These are phyloP conservation scores for Ostrea denselamellosa DNA, from an alignment of 1,140 invertebrate genomes.

Conservation along the genomic window DNA sequence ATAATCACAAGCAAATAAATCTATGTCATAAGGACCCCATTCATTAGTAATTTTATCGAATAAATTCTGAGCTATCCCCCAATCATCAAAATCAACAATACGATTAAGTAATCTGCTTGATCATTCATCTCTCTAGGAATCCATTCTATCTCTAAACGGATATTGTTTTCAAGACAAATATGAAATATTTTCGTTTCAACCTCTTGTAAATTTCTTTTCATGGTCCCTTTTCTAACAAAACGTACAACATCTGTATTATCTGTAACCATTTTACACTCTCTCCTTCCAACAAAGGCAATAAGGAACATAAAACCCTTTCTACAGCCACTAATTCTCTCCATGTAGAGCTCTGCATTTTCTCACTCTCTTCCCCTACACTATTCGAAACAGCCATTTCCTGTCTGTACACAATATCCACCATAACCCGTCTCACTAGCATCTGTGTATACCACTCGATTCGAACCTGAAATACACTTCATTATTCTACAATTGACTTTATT, in stretches of 20 bases:
- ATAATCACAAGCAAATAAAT: conserved; percentile 45
- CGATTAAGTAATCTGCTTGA: conserved; percentile 40
- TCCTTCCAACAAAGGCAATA: not conserved
- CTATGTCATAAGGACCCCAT: conserved; percentile 31
- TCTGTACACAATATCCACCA: not conserved
- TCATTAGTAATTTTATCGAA: not conserved
- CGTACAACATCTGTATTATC: too few relatives aligned
- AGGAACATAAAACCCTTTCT: not conserved
- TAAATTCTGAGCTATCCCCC: conserved; percentile 35
- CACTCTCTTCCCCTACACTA: not conserved
- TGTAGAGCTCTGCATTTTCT: not conserved
- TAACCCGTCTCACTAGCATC: not conserved
- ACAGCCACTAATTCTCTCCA: too few relatives aligned
- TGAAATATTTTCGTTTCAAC: not conserved
- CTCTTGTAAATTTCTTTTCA: not conserved
- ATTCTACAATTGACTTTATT: conserved; percentile 1
- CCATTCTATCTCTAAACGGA: conserved; percentile 48
- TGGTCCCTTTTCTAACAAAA: not conserved
- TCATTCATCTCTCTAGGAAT: conserved; percentile 38
- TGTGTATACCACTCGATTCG: not conserved
- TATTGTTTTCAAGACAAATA: conserved; percentile 16
- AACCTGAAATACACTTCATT: not conserved
- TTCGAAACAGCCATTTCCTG: not conserved
- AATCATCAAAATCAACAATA: conserved; percentile 51
- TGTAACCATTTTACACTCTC: not conserved